These are phyloP conservation scores for Sinodicranocentrus sp. DNA, from an alignment of 2,888 invertebrate genomes.

Conservation along the genomic window DNA sequence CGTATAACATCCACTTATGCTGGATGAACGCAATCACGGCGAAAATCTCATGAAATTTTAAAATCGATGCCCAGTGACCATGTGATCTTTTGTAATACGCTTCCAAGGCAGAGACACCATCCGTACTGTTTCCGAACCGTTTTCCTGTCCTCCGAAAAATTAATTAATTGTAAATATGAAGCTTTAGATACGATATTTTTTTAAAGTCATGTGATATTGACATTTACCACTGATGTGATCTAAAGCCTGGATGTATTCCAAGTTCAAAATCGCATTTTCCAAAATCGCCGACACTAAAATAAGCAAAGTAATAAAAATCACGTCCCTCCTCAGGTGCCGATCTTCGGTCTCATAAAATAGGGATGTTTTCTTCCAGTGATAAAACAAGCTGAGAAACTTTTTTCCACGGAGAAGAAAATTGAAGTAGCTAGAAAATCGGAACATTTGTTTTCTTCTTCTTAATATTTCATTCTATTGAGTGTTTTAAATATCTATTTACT, in stretches of 20 bases:
- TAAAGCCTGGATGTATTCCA: conserved; percentile 55
- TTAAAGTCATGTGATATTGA: too few relatives aligned
- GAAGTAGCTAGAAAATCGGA: conserved; percentile 35
- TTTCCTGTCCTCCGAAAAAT: not conserved
- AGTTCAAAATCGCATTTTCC: conserved; percentile 59
- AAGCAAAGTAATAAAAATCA: conserved; percentile 17
- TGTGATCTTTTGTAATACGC: conserved; percentile 58
- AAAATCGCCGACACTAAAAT: conserved; percentile 55
- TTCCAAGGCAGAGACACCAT: conserved; percentile 31
- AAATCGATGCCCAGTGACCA: conserved; percentile 25
- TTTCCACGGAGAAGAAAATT: conserved; percentile 54
- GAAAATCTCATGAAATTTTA: conserved; percentile 55
- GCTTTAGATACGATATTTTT: too few relatives aligned
- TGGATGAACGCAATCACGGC: conserved; percentile 52
- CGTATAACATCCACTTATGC: conserved; percentile 65
- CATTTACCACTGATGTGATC: conserved; percentile 42
- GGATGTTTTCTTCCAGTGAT: conserved; percentile 46
- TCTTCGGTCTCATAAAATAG: conserved; percentile 36
- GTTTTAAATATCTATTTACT: not conserved
- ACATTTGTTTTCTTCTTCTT: not conserved
- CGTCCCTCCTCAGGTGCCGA: conserved; percentile 40
- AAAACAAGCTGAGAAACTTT: conserved; percentile 41
- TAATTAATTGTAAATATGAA: too few relatives aligned
- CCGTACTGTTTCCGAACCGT: conserved; percentile 19
- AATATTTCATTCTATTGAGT: not conserved